Base-by-base conservation (phyloP, 2,797 vertebrate genomes). In the Enteromius treurensis region DNA sequence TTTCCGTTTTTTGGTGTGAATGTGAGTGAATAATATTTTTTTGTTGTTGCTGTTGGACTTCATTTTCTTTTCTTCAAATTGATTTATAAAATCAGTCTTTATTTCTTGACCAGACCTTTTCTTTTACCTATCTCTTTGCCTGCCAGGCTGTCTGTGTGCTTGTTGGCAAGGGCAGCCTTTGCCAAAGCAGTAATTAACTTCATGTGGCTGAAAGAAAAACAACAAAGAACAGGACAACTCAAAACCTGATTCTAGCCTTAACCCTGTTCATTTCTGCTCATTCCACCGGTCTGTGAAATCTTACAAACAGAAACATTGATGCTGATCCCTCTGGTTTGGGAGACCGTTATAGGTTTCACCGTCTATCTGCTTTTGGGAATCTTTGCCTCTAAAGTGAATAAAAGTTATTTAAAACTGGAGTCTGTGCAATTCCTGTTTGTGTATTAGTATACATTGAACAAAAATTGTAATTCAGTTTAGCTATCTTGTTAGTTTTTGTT, bases 181-280 rank as follows among this genome's bases (percentile, higher is more conserved):
- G 91, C 92, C 91, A 91, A 93, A 93, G 90, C 92, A 73, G 84
- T 89, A 85, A 58, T 87, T 90, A 86, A 89, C 90, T 91, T 92
- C 79, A 69, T 85, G 85, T 77, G 87, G 77, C 74, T 79, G 83
- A 90, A 90, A 89, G 85, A 91, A 81, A 90, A 90, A 83, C 77
- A 87, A 91, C 77, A 40, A 90, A 77, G 86, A 88, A 86, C 87
- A 70, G 85, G 70, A 87, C 92, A 34, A 82, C 64, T 58, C 73
- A 47, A 53, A 91, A 94, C 93, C 94, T 95, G 93, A 93, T 94
- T 95, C 92, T 92, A 93, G 95, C 94, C 95, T 96, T 95, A 95
- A 95, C 91, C 90, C 82, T 75, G 90, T 85, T 91, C 89, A 88
- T 92, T 45, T 87, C 79, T 83, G 70, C 92, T 93, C 90, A 84